A percentile compares a stretch with the other conserved stretches of the same genome.
Conservation (phyloP, 2,113 vertebrate genomes). For the Chionomys nivalis region DNA sequence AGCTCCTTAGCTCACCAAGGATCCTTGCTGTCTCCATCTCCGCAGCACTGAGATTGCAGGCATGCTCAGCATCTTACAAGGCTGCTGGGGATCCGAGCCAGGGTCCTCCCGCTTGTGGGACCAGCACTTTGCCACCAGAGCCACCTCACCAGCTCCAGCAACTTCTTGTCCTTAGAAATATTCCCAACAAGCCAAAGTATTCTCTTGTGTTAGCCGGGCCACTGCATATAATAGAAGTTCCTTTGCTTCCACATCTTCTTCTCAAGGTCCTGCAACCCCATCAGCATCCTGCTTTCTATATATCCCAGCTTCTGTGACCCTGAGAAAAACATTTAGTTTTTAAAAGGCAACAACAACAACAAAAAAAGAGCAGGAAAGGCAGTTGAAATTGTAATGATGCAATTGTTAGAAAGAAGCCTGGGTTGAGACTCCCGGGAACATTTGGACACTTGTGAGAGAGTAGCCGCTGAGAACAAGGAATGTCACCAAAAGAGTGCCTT, state of each 20-base stretch:
- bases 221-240: not conserved
- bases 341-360: not conserved
- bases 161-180: constrained; percentile 5
- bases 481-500: not conserved
- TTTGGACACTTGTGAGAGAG: not conserved
- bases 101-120: too few species aligned
- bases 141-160: not conserved
- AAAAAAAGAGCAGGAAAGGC: not conserved
- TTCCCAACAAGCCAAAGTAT: not conserved
- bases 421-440: not conserved
- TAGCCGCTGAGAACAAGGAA: not conserved
- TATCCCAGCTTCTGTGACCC: not conserved
- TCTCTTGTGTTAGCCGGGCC: not conserved
- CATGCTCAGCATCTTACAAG: too few species aligned
- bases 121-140: not conserved
- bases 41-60: not conserved
- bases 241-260: not conserved
- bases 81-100: not conserved
- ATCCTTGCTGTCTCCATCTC: too few species aligned
- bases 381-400: not conserved
- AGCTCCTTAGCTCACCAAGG: not conserved
- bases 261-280: not conserved
- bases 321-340: not conserved
- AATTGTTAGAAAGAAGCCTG: not conserved
- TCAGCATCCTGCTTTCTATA: not conserved